phyloP scores from a whole-genome alignment of 2,797 vertebrate genomes.

The Darevskia nairensis region DNA sequence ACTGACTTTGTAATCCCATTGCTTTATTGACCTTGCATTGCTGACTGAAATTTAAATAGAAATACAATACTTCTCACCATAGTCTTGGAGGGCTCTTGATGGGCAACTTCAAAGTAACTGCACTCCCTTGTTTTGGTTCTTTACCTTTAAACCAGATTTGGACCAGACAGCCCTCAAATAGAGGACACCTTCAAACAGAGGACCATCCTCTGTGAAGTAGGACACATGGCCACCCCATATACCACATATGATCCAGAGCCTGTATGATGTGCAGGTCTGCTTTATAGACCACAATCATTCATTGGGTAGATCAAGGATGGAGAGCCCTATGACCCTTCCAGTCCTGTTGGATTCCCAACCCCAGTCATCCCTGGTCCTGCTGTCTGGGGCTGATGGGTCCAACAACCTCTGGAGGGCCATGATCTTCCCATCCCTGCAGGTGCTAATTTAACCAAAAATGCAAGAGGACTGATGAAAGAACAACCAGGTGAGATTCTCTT shows the following conservation, averaged over 20 bases:
- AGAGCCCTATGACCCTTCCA: not conserved
- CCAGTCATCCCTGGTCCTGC: not conserved
- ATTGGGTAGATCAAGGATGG: too few species aligned
- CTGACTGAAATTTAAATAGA: not conserved
- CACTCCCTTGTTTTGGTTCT: too few species aligned
- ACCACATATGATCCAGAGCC: not conserved
- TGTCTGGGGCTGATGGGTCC: not conserved
- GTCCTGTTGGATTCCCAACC: not conserved
- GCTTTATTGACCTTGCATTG: constrained; percentile 19
- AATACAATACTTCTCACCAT: too few species aligned
- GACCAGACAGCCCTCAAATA: too few species aligned
- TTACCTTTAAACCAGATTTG: too few species aligned
- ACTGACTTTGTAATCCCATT: not conserved
- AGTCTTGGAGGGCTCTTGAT: too few species aligned
- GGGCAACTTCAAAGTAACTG: too few species aligned
- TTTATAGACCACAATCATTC: not conserved
- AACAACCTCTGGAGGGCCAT: not conserved
- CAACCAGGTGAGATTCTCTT: not conserved
- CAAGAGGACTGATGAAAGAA: not conserved
- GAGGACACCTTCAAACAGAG: too few species aligned
- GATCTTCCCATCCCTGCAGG: not conserved
- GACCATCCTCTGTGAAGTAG: too few species aligned
- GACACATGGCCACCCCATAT: too few species aligned
- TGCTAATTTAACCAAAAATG: not conserved
- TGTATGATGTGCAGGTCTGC: not conserved